Conservation (phyloP, 2,797 vertebrate genomes). For the Okamejei kenojei region DNA sequence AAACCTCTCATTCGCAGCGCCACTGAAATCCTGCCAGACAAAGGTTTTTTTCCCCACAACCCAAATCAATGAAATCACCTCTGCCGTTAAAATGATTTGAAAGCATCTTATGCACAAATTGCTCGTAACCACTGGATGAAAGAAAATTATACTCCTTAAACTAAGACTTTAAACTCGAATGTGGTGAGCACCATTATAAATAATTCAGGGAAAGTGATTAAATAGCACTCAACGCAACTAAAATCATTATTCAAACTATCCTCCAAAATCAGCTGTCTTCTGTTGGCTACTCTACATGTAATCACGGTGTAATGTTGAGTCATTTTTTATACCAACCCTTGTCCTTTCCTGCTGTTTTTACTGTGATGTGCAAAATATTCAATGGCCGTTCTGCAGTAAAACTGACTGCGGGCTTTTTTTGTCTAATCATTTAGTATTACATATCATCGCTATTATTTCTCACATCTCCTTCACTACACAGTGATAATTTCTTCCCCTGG, state of each 20-base stretch:
- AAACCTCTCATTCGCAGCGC: background rate
- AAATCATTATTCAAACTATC: background rate
- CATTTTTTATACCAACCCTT: conserved; percentile 3
- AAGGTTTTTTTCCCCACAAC: background rate
- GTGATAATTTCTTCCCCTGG: conserved; percentile 2
- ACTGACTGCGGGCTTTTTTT: background rate
- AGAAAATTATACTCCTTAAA: background rate
- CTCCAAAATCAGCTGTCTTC: background rate
- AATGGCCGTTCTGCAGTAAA: background rate
- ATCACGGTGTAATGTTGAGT: background rate
- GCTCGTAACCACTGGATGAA: background rate
- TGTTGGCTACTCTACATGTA: background rate
- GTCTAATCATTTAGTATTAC: conserved; percentile 2
- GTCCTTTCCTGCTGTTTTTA: background rate
- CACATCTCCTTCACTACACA: background rate
- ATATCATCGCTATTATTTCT: conserved; percentile 1
- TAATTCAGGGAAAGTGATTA: conserved; percentile 8
- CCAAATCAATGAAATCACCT: background rate
- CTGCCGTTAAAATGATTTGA: background rate
- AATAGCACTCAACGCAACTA: background rate
- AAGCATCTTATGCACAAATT: background rate
- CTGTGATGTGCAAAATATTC: background rate
- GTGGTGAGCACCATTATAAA: background rate
- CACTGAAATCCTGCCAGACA: background rate
- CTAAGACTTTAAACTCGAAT: background rate